Evolutionary conservation across 2,113 vertebrate genomes (phyloP).

Genomic region (Tychaedon coryphoeus): DNA sequence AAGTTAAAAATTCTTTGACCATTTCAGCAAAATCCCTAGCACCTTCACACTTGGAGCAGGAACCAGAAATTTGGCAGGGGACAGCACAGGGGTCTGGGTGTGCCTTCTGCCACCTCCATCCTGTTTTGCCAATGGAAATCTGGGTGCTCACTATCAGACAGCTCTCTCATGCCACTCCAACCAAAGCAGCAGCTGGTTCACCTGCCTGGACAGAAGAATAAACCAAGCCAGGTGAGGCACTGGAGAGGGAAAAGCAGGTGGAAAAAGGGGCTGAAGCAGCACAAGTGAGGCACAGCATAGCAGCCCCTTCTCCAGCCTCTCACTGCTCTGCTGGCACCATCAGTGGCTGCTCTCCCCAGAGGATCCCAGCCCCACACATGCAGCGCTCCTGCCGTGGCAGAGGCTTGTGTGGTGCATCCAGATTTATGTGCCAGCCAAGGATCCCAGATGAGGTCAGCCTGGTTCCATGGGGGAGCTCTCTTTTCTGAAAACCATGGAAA

Average conservation of each 20-base stretch:
- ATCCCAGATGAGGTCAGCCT: background rate
- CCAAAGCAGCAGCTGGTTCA: background rate
- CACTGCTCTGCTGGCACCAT: background rate
- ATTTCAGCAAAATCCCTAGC: constrained; percentile 48
- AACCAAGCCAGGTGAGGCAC: background rate
- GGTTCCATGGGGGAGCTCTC: fast-evolving
- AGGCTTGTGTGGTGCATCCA: background rate
- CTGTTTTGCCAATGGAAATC: background rate
- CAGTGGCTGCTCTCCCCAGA: background rate
- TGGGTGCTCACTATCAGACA: background rate
- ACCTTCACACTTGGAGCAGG: constrained; percentile 28
- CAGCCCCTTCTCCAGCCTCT: background rate
- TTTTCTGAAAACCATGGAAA: background rate
- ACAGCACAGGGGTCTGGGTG: background rate
- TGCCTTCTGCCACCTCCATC: background rate
- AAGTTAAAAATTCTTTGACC: constrained; percentile 43
- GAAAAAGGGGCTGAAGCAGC: background rate
- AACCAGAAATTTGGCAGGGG: background rate
- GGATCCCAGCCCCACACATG: background rate
- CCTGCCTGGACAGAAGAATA: background rate
- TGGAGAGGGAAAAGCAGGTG: background rate
- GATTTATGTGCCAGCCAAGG: background rate
- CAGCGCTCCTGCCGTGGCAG: background rate
- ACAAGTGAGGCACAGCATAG: fast-evolving
- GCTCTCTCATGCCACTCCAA: background rate